Evolutionary conservation across 2,797 vertebrate genomes (phyloP).

Genomic region (Silurus aristotelis): DNA sequence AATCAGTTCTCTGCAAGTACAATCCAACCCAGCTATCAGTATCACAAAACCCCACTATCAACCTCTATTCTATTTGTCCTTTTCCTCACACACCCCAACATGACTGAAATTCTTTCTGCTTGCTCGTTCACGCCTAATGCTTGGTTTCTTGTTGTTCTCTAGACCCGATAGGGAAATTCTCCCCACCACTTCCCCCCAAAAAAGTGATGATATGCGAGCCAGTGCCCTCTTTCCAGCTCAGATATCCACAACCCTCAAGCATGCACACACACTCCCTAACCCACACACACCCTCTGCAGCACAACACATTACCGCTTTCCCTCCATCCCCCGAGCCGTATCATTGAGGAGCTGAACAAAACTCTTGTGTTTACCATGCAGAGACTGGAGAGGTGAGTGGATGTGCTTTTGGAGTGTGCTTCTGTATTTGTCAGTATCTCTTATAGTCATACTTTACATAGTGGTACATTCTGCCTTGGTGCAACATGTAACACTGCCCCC

Average conservation of each 20-base stretch:
- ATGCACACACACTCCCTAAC: slow-evolving; percentile 66
- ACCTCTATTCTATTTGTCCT: neutral
- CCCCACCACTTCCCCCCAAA: slow-evolving; percentile 98
- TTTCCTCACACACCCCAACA: neutral
- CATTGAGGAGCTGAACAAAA: slow-evolving; percentile 97
- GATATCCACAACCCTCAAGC: slow-evolving; percentile 81
- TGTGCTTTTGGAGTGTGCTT: neutral
- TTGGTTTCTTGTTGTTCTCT: slow-evolving; percentile 10
- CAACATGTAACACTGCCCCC: slow-evolving; percentile 15
- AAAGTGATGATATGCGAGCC: slow-evolving; percentile 98
- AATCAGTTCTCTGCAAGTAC: too few relatives aligned
- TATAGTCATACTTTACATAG: neutral
- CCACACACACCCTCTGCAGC: slow-evolving; percentile 85
- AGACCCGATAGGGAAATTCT: slow-evolving; percentile 86
- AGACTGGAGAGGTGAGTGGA: slow-evolving; percentile 91
- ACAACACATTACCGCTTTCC: slow-evolving; percentile 80
- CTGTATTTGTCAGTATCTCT: slow-evolving; percentile 4
- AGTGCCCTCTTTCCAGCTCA: slow-evolving; percentile 83
- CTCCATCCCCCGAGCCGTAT: slow-evolving; percentile 88
- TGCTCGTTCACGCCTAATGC: neutral
- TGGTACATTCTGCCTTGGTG: neutral
- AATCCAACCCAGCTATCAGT: too few relatives aligned
- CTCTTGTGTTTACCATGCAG: slow-evolving; percentile 96
- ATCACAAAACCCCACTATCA: too few relatives aligned
- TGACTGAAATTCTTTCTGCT: neutral